Evolutionary conservation across 2,888 invertebrate genomes (phyloP).

Genomic region (Protula sp.): DNA sequence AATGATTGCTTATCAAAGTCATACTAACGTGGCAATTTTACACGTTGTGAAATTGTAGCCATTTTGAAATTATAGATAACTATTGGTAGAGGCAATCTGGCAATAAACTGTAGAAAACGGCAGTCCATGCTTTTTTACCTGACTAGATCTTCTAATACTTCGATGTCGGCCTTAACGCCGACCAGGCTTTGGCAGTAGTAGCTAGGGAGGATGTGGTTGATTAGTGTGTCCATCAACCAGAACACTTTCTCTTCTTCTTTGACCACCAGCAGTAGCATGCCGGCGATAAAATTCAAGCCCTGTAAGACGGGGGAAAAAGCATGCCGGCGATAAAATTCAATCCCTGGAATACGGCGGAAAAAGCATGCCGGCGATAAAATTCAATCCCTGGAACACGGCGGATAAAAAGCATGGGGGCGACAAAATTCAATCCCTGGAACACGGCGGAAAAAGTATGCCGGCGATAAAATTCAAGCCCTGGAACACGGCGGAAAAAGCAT

Average conservation of each 20-base stretch:
- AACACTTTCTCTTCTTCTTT: slow-evolving; percentile 87
- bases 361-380: not conserved
- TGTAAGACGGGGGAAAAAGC: slow-evolving; percentile 47
- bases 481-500: not conserved
- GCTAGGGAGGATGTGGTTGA: slow-evolving; percentile 75
- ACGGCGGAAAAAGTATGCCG: not conserved
- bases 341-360: not conserved
- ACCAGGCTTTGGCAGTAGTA: slow-evolving; percentile 61
- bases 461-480: not conserved
- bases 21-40: too few species aligned
- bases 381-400: not conserved
- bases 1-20: too few species aligned
- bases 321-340: not conserved
- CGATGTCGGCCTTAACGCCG: slow-evolving; percentile 81
- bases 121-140: slow-evolving; percentile 57
- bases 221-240: slow-evolving; percentile 85
- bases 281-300: slow-evolving; percentile 89
- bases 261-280: slow-evolving; percentile 75
- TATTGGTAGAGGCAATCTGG: too few species aligned
- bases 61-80: too few species aligned
- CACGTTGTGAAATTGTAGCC: too few species aligned
- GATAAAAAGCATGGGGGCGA: not conserved
- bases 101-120: too few species aligned
- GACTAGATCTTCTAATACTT: slow-evolving; percentile 80
- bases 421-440: not conserved